A percentile compares a stretch with the other conserved stretches of the same genome.
These are phyloP conservation scores for Pituophis catenifer DNA, from an alignment of 2,113 vertebrate genomes.

Conservation along the genomic window DNA sequence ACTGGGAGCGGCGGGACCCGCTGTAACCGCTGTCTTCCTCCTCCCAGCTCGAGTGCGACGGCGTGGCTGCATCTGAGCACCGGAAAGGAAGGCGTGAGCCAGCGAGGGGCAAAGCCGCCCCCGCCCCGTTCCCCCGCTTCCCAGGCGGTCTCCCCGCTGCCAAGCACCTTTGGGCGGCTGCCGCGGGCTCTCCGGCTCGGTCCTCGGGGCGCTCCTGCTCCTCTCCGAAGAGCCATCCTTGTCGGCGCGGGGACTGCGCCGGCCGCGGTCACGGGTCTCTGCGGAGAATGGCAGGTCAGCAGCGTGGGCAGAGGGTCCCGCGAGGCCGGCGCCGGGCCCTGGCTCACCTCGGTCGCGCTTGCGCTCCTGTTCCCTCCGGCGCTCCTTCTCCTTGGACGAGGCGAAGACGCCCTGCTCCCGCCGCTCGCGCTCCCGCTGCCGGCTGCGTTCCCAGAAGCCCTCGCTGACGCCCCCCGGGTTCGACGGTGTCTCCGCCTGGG, in stretches of 20 bases:
- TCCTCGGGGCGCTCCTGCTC: constrained; percentile 79
- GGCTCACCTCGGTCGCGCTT: constrained; percentile 78
- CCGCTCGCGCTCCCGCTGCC: constrained; percentile 89
- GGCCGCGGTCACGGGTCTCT: constrained; percentile 84
- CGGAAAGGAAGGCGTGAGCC: not conserved
- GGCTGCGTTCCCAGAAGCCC: constrained; percentile 86
- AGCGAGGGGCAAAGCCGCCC: not conserved
- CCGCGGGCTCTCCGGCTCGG: constrained; percentile 84
- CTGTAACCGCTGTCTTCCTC: constrained; percentile 86
- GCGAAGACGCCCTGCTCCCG: constrained; percentile 92
- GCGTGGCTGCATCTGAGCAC: constrained; percentile 83
- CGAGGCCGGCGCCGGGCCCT: constrained; percentile 61
- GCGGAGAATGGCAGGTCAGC: not conserved
- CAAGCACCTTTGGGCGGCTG: constrained; percentile 83
- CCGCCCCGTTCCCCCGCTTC: no score
- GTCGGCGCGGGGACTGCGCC: constrained; percentile 72
- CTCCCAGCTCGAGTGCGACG: constrained; percentile 94
- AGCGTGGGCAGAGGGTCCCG: rapidly evolving
- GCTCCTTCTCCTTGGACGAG: constrained; percentile 89
- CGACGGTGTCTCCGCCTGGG: constrained; percentile 90
- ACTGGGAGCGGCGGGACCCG: constrained; percentile 84
- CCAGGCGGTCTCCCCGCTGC: not conserved
- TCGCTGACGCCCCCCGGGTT: constrained; percentile 94
- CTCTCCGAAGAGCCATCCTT: constrained; percentile 82
- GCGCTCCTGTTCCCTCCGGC: constrained; percentile 74